These are phyloP conservation scores for Steinernema hermaphroditum DNA, from an alignment of 2,888 invertebrate species.

Conservation along the genomic window DNA sequence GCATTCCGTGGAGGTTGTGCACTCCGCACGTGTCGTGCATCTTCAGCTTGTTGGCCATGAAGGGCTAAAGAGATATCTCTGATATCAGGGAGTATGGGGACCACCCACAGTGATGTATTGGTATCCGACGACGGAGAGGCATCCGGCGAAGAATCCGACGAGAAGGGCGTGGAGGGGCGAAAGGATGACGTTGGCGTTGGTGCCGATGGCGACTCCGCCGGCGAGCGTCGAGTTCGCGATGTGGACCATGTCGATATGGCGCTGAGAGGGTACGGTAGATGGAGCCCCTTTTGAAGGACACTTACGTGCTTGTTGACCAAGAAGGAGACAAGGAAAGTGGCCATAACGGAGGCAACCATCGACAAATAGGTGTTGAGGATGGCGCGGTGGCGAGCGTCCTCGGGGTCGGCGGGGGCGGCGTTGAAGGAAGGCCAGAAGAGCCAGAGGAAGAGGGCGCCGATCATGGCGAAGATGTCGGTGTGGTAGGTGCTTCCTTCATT, in stretches of 20 bases:
- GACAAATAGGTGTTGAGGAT: slow-evolving; percentile 90
- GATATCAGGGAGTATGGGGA: not conserved
- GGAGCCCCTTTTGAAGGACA: not conserved
- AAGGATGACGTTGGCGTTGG: slow-evolving; percentile 80
- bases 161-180: slow-evolving; percentile 81
- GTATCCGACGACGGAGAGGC: slow-evolving; percentile 81
- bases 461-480: slow-evolving; percentile 91
- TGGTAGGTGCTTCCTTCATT: slow-evolving; percentile 78
- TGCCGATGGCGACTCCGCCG: slow-evolving; percentile 67
- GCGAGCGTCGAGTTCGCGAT: slow-evolving; percentile 69
- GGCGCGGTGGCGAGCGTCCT: slow-evolving; percentile 72
- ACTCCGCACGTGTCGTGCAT: slow-evolving; percentile 56
- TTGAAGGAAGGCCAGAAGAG: slow-evolving; percentile 97
- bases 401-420: slow-evolving; percentile 71
- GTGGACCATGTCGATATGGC: slow-evolving; percentile 63
- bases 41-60: slow-evolving; percentile 38
- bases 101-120: slow-evolving; percentile 70
- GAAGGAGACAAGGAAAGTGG: slow-evolving; percentile 82
- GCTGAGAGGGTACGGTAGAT: not conserved
- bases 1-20: slow-evolving; percentile 60
- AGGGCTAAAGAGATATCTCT: slow-evolving; percentile 39
- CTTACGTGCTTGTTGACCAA: slow-evolving; percentile 71
- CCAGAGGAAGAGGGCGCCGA: slow-evolving; percentile 91
- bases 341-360: slow-evolving; percentile 77
- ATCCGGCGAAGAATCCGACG: slow-evolving; percentile 79